phyloP scores from a whole-genome alignment of 2,888 invertebrate genomes.

The Malthinus seriepunctatus region DNA sequence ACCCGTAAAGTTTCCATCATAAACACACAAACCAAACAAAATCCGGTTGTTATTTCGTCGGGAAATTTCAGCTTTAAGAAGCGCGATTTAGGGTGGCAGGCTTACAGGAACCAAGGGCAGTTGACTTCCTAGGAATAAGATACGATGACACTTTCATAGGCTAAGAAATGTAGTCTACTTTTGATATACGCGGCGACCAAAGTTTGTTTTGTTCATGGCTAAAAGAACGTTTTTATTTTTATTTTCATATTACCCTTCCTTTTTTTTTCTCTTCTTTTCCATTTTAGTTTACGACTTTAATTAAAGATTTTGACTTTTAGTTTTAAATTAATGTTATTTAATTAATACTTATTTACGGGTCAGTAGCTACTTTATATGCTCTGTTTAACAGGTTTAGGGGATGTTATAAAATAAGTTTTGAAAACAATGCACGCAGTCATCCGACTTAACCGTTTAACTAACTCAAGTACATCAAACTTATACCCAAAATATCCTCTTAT shows the following conservation, averaged over 20 bases:
- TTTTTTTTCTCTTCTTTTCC: conserved; percentile 15
- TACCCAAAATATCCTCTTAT: conserved; percentile 12
- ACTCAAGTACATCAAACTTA: conserved; percentile 9
- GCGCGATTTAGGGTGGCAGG: conserved; percentile 30
- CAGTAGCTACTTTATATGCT: conserved; percentile 9
- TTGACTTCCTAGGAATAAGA: conserved; percentile 36
- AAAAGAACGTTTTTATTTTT: conserved; percentile 11
- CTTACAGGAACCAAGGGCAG: conserved; percentile 35
- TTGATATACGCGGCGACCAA: conserved; percentile 30
- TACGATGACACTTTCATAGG: conserved; percentile 38
- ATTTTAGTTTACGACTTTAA: too few relatives aligned
- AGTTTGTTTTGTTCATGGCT: conserved; percentile 27
- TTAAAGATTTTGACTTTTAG: too few relatives aligned
- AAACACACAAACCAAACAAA: conserved; percentile 34
- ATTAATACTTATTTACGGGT: conserved; percentile 17
- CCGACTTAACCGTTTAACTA: conserved; percentile 9
- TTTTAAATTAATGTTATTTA: conserved; percentile 1
- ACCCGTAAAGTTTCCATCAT: conserved; percentile 32
- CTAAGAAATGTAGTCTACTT: conserved; percentile 33
- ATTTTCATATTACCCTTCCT: background rate
- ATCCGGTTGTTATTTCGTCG: conserved; percentile 33
- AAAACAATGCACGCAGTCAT: conserved; percentile 26
- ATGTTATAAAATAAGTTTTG: conserved; percentile 28
- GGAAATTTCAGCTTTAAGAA: conserved; percentile 30
- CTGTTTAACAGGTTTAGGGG: conserved; percentile 22